phyloP scores from a whole-genome alignment of 2,797 vertebrate species.

The Prionace glauca region DNA sequence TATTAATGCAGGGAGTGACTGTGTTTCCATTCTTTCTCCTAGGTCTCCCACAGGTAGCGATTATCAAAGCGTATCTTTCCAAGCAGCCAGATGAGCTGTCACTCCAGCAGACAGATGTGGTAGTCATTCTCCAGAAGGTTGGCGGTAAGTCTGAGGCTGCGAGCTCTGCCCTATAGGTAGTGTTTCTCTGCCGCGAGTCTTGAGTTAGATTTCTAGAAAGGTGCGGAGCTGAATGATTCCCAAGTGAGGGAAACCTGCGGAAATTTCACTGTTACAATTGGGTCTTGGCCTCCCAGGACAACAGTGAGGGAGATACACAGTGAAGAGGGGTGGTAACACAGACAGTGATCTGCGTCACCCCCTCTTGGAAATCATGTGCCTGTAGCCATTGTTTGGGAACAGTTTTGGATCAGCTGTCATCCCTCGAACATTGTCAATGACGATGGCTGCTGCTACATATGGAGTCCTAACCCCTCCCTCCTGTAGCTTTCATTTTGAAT shows the following conservation, averaged over 20 bases:
- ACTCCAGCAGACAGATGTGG: conserved; percentile 78
- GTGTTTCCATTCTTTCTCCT: conserved; percentile 28
- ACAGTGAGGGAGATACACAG: not conserved
- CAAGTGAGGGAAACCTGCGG: not conserved
- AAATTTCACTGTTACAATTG: not conserved
- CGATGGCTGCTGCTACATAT: not conserved
- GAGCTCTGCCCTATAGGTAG: not conserved
- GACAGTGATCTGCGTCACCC: not conserved
- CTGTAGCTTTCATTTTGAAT: not conserved
- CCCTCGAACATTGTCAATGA: not conserved
- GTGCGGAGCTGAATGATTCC: too few species aligned
- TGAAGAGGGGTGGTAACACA: not conserved
- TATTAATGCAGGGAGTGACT: not conserved
- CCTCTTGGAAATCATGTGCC: not conserved
- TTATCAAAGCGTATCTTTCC: conserved; percentile 75
- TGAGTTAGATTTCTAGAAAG: not conserved
- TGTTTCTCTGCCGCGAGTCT: not conserved
- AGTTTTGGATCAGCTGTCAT: not conserved
- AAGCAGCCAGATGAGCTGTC: conserved; percentile 80
- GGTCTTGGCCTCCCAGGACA: not conserved
- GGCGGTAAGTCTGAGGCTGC: conserved; percentile 64
- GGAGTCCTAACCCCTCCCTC: not conserved
- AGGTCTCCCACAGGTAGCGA: conserved; percentile 81
- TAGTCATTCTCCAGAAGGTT: conserved; percentile 70
- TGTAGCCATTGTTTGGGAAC: not conserved